These are phyloP conservation scores for Macrobrachium rosenbergii DNA, from an alignment of 1,140 invertebrate genomes.

Conservation along the genomic window DNA sequence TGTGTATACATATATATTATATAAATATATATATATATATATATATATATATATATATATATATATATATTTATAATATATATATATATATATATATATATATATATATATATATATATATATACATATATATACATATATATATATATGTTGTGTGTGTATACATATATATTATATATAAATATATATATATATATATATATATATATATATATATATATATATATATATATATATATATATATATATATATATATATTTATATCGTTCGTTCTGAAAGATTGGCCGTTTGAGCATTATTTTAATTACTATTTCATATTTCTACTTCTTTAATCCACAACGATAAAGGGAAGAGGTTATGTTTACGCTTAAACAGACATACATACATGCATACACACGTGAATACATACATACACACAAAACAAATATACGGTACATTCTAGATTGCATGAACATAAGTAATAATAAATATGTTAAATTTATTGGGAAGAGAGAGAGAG, in stretches of 20 bases:
- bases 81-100: not conserved
- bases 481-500: too few species aligned
- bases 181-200: slow-evolving; percentile 7
- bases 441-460: too few species aligned
- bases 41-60: slow-evolving; percentile 12
- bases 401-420: not conserved
- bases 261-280: too few species aligned
- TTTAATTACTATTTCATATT: too few species aligned
- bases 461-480: too few species aligned
- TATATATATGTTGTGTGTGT: not conserved
- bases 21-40: not conserved
- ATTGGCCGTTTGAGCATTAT: too few species aligned
- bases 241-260: not conserved
- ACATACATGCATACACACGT: not conserved
- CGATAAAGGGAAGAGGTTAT: too few species aligned
- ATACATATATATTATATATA: not conserved
- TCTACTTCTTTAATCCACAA: too few species aligned
- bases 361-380: not conserved
- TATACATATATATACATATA: slow-evolving; percentile 15
- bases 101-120: not conserved
- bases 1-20: too few species aligned
- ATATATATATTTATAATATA: not conserved
- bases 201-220: slow-evolving; percentile 4
- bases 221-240: not conserved
- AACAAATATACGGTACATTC: too few species aligned